phyloP scores from a whole-genome alignment of 2,888 invertebrate species.

The Tinea semifulvella region DNA sequence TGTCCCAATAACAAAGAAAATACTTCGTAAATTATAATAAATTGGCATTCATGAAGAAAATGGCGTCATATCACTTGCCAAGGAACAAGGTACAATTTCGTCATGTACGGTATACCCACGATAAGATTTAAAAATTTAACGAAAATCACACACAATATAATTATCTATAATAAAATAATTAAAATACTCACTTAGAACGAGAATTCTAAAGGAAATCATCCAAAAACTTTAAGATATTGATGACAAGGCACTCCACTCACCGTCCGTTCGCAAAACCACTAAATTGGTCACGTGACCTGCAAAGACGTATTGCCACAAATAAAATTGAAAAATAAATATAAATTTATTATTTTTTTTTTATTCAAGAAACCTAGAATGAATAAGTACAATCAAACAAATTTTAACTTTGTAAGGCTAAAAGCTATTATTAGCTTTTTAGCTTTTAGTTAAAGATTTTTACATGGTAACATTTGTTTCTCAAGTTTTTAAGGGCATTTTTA shows the following conservation, averaged over 20 bases:
- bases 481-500: no score
- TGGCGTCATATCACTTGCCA: conserved; percentile 67
- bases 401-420: no score
- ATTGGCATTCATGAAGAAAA: conserved; percentile 68
- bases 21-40: conserved; percentile 19
- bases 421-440: no score
- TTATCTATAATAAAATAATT: conserved; percentile 21
- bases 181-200: conserved; percentile 65
- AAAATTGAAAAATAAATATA: no score
- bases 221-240: conserved; percentile 62
- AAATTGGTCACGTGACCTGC: conserved; percentile 33
- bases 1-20: conserved; percentile 8
- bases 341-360: no score
- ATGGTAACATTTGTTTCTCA: no score
- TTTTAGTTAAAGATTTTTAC: no score
- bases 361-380: no score
- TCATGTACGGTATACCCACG: conserved; percentile 33
- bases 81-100: conserved; percentile 65
- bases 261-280: conserved; percentile 66
- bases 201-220: conserved; percentile 67
- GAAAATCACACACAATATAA: conserved; percentile 34
- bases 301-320: conserved; percentile 23
- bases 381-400: no score
- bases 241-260: conserved; percentile 69
- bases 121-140: conserved; percentile 29